Conservation (phyloP, 2,797 vertebrate genomes). For the Schizothorax lantsangensis region DNA sequence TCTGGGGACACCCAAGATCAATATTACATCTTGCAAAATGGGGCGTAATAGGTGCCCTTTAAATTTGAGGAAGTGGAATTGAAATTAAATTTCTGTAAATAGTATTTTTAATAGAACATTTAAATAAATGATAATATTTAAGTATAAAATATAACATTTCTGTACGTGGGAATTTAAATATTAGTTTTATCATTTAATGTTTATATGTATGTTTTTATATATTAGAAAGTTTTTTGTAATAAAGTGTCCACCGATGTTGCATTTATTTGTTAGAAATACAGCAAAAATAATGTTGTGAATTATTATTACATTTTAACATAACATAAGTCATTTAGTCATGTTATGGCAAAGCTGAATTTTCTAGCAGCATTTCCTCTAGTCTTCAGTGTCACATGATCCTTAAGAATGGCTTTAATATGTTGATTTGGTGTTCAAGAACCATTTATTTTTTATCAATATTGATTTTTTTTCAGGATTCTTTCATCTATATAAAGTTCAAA, state of each 20-base stretch:
- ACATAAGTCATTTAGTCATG: neutral
- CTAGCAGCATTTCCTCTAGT: neutral
- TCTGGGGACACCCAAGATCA: too few relatives aligned
- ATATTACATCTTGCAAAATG: too few relatives aligned
- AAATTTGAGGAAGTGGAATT: neutral
- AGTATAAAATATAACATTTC: neutral
- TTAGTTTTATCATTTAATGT: neutral
- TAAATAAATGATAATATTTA: neutral
- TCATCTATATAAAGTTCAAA: neutral
- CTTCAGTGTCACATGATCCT: neutral
- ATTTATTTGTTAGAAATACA: neutral
- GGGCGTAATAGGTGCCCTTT: too few relatives aligned
- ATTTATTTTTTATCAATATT: neutral
- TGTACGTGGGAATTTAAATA: neutral
- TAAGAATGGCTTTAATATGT: neutral
- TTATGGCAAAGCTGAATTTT: neutral
- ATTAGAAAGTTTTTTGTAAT: neutral
- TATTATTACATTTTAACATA: neutral
- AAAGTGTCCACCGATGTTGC: neutral
- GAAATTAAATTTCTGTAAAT: neutral
- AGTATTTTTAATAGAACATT: neutral
- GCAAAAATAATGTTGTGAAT: neutral
- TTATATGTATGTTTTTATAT: neutral
- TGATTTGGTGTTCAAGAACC: neutral
- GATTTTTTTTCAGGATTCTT: neutral